Conservation (phyloP, 2,888 invertebrate species). For the Sarcophaga carnaria region DNA sequence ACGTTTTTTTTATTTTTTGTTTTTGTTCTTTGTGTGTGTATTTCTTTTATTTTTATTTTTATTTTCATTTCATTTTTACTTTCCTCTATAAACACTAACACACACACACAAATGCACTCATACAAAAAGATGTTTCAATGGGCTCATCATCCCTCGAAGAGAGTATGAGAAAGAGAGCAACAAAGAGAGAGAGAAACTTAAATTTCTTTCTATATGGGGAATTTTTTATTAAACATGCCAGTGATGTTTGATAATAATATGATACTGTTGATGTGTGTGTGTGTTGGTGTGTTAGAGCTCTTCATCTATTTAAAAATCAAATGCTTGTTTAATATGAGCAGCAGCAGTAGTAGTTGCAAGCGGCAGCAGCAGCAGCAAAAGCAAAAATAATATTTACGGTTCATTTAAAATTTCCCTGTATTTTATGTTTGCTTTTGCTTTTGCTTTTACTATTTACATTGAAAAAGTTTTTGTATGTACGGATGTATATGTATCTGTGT, state of each 20-base stretch:
- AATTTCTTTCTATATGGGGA: background rate
- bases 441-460: slow-evolving; percentile 61
- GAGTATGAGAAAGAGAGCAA: background rate
- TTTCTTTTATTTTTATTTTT: slow-evolving; percentile 10
- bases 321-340: slow-evolving; percentile 11
- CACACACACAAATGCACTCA: background rate
- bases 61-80: slow-evolving; percentile 55
- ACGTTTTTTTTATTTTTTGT: background rate
- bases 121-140: slow-evolving; percentile 1
- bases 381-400: too few species aligned
- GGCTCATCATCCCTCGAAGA: slow-evolving; percentile 62
- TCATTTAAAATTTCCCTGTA: slow-evolving; percentile 57
- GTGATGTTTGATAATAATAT: slow-evolving; percentile 7
- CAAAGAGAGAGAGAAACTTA: background rate
- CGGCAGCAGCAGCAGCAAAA: background rate
- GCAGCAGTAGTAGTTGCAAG: background rate
- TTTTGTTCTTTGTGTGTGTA: slow-evolving; percentile 2
- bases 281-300: too few species aligned
- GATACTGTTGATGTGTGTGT: slow-evolving; percentile 15
- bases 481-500: background rate
- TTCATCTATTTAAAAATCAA: slow-evolving; percentile 56
- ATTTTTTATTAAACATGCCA: background rate
- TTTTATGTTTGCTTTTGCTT: slow-evolving; percentile 37
- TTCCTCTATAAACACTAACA: slow-evolving; percentile 24
- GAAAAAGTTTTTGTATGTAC: slow-evolving; percentile 16